Percentiles rank a stretch among this genome's conserved stretches.
Evolutionary conservation across 2,113 vertebrate species (phyloP).

Genomic region (Addax nasomaculatus): DNA sequence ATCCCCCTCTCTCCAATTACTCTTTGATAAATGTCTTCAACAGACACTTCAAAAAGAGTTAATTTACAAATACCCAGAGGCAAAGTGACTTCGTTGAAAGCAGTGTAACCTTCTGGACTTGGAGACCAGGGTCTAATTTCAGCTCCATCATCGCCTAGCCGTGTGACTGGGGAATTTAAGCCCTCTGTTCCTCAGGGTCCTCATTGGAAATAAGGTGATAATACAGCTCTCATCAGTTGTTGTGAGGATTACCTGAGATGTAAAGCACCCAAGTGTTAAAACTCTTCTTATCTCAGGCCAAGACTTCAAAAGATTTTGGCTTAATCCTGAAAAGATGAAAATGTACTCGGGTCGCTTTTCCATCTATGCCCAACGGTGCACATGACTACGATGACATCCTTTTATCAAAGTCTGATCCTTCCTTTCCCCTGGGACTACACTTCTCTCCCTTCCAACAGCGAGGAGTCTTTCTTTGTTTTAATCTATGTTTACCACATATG

Average conservation of each 20-base stretch:
- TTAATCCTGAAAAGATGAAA: not conserved
- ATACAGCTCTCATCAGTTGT: not conserved
- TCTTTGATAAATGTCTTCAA: not conserved
- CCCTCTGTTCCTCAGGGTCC: not conserved
- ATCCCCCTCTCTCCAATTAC: not conserved
- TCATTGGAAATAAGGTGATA: not conserved
- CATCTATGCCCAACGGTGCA: not conserved
- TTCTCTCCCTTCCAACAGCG: not conserved
- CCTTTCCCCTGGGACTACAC: not conserved
- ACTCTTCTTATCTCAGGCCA: not conserved
- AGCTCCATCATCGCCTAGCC: not conserved
- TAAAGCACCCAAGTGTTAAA: not conserved
- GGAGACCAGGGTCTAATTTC: not conserved
- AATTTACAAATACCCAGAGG: not conserved
- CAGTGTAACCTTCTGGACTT: not conserved
- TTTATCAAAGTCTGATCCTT: not conserved
- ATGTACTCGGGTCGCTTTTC: not conserved
- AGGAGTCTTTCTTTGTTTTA: not conserved
- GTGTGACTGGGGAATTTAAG: not conserved
- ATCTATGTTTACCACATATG: not conserved
- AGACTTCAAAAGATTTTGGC: not conserved
- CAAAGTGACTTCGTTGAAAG: not conserved
- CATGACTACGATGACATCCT: too few relatives aligned
- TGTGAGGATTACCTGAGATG: not conserved
- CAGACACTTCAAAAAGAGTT: not conserved